Conservation (phyloP, 2,888 invertebrate genomes). For the Netelia fuscicornis region DNA sequence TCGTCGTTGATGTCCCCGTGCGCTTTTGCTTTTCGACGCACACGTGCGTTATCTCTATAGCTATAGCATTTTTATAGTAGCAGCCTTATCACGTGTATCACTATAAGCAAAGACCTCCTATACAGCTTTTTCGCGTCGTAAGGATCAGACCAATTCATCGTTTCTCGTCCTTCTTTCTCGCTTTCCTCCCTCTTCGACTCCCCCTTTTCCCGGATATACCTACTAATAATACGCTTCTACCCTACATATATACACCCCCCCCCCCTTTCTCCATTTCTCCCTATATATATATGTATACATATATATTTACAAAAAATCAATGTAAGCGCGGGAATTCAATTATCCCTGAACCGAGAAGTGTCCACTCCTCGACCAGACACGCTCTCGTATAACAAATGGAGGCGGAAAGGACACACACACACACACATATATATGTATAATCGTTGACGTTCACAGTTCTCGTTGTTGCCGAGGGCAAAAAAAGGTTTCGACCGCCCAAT, state of each 20-base stretch:
- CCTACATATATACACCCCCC: not conserved
- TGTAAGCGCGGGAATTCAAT: conserved; percentile 63
- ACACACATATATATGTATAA: not conserved
- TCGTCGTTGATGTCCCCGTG: conserved; percentile 24
- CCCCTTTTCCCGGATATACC: conserved; percentile 13
- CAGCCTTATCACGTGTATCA: not conserved
- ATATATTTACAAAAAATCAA: conserved; percentile 58
- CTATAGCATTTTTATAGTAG: conserved; percentile 2
- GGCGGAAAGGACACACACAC: not conserved
- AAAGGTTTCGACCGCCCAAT: conserved; percentile 46
- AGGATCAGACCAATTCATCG: conserved; percentile 59
- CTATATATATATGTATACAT: not conserved
- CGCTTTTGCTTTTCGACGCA: conserved; percentile 1
- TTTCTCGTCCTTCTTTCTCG: conserved; percentile 30
- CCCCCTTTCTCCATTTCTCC: no score
- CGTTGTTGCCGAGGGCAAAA: conserved; percentile 35
- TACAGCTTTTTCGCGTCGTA: conserved; percentile 14
- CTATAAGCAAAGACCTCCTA: not conserved
- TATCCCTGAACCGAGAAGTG: conserved; percentile 39
- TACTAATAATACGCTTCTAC: not conserved
- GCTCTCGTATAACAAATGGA: conserved; percentile 32
- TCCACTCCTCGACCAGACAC: conserved; percentile 38
- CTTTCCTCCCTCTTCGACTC: conserved; percentile 16
- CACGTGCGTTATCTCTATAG: conserved; percentile 28
- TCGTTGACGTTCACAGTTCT: conserved; percentile 44